Evolutionary conservation across 2,888 invertebrate species (phyloP).

Genomic region (Scaptomyza cyrtandrae): DNA sequence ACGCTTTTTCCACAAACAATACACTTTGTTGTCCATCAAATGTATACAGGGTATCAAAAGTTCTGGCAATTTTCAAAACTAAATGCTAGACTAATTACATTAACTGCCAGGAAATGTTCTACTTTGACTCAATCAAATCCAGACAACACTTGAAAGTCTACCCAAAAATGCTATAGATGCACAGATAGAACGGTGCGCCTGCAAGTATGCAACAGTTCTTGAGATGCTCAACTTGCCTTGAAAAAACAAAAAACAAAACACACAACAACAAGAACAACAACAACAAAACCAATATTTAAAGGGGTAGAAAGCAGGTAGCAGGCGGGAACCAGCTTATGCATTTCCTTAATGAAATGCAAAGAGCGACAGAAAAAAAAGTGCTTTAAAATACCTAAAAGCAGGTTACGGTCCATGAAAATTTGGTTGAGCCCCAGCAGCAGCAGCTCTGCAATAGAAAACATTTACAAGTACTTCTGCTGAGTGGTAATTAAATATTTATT

Average conservation of each 20-base stretch:
- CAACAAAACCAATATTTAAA: neutral
- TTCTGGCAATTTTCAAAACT: slow-evolving; percentile 14
- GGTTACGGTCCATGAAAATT: slow-evolving; percentile 28
- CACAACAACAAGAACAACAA: neutral
- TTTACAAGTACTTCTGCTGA: slow-evolving; percentile 49
- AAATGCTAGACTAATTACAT: slow-evolving; percentile 61
- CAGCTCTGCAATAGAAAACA: slow-evolving; percentile 37
- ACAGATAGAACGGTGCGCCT: slow-evolving; percentile 14
- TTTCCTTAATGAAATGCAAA: slow-evolving; percentile 71
- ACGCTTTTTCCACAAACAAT: neutral
- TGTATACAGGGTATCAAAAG: slow-evolving; percentile 7
- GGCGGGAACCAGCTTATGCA: slow-evolving; percentile 55
- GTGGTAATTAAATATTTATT: slow-evolving; percentile 74
- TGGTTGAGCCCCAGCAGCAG: slow-evolving; percentile 1
- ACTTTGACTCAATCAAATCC: slow-evolving; percentile 49
- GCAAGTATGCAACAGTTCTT: slow-evolving; percentile 43
- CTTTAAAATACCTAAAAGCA: slow-evolving; percentile 33
- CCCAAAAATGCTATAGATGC: slow-evolving; percentile 1
- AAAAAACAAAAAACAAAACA: neutral
- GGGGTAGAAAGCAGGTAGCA: neutral
- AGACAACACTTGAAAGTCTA: slow-evolving; percentile 19
- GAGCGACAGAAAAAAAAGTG: slow-evolving; percentile 42
- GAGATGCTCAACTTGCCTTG: slow-evolving; percentile 32
- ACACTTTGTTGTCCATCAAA: neutral
- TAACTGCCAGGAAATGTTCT: slow-evolving; percentile 46